Conservation (phyloP, 2,797 vertebrate species). For the Rhinophrynus dorsalis region DNA sequence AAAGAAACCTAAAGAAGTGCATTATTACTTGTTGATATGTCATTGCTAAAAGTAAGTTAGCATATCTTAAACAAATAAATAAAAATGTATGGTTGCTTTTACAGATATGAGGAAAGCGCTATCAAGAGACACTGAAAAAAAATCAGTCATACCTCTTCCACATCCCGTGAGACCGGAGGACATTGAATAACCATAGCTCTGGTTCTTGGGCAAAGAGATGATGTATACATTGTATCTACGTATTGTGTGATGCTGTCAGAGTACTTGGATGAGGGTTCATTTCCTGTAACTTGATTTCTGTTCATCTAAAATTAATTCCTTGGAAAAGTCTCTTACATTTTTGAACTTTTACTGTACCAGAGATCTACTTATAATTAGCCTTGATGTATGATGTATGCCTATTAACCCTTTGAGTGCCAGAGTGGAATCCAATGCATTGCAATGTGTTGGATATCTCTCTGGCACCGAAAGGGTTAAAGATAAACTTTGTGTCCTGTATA, state of each 20-base stretch:
- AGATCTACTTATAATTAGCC: no score
- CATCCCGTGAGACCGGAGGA: slow-evolving; percentile 94
- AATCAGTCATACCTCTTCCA: slow-evolving; percentile 91
- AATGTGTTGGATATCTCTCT: no score
- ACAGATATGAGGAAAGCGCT: slow-evolving; percentile 96
- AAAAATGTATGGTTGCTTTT: not conserved
- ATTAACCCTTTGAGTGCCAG: no score
- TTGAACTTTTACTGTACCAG: no score
- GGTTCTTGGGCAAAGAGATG: slow-evolving; percentile 63
- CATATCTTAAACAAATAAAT: not conserved
- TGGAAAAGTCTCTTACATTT: no score
- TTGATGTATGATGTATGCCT: no score
- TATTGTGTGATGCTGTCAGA: slow-evolving; percentile 23
- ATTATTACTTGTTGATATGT: no score
- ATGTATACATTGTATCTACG: not conserved
- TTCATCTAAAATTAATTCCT: not conserved
- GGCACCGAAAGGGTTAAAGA: no score
- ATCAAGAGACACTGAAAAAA: slow-evolving; percentile 92
- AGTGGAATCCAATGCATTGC: no score
- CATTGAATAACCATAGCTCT: slow-evolving; percentile 83
- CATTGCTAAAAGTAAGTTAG: no score
- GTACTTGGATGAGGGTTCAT: not conserved
- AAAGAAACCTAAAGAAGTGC: no score
- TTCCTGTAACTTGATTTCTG: not conserved
- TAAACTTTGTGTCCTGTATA: no score